Evolutionary conservation across 2,113 vertebrate genomes (phyloP).

Genomic region (Megatriorchis doriae): DNA sequence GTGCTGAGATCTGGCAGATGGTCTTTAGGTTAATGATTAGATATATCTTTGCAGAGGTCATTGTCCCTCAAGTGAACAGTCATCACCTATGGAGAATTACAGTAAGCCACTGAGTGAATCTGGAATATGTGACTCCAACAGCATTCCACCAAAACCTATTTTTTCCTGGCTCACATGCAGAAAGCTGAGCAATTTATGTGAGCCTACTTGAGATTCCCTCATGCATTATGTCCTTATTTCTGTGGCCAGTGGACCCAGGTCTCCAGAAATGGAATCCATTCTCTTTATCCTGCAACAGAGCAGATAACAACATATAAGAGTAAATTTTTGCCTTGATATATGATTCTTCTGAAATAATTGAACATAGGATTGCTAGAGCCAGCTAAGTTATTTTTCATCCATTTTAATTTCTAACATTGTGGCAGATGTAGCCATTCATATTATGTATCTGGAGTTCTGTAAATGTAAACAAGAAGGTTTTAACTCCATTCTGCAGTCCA

Average conservation of each 20-base stretch:
- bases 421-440: not conserved
- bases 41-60: not conserved
- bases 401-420: not conserved
- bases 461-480: not conserved
- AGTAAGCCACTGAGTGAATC: not conserved
- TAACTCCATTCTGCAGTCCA: not conserved
- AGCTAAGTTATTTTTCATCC: not conserved
- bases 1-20: not conserved
- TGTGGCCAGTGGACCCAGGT: not conserved
- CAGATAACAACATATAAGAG: not conserved
- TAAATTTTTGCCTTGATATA: not conserved
- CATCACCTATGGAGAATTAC: not conserved
- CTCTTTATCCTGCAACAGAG: not conserved
- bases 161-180: not conserved
- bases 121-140: not conserved
- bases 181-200: not conserved
- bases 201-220: not conserved
- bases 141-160: not conserved
- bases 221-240: not conserved
- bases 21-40: not conserved
- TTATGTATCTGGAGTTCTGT: not conserved
- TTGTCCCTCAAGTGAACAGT: not conserved
- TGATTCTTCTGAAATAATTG: not conserved
- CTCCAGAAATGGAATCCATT: not conserved
- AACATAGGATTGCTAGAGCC: not conserved